Evolutionary conservation across 2,797 vertebrate genomes (phyloP).

Genomic region (Morus bassanus): DNA sequence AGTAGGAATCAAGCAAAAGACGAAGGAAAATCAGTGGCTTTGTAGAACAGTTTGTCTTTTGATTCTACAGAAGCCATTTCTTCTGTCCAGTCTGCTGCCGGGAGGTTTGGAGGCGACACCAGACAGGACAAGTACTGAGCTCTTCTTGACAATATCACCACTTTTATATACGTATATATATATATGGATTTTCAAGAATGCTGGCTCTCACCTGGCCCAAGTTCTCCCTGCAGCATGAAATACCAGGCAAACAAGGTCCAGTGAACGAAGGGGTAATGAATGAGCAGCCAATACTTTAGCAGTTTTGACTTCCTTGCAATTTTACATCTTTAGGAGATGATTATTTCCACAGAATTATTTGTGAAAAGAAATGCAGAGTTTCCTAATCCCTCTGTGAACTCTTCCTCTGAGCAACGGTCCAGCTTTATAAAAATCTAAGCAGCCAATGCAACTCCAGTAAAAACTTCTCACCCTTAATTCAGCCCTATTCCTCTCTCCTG

Average conservation of each 20-base stretch:
- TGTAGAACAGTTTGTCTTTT: not conserved
- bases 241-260: not conserved
- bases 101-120: not conserved
- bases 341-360: not conserved
- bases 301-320: not conserved
- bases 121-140: not conserved
- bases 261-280: not conserved
- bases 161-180: not conserved
- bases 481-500: not conserved
- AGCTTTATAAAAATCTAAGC: not conserved
- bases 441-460: not conserved
- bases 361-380: not conserved
- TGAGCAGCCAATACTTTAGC: not conserved
- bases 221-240: not conserved
- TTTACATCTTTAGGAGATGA: not conserved
- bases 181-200: not conserved
- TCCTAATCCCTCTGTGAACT: not conserved
- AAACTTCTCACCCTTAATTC: not conserved
- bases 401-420: not conserved
- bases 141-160: not conserved
- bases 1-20: not conserved
- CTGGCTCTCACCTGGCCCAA: not conserved
- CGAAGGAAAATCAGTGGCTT: not conserved
- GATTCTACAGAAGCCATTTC: not conserved
- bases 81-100: not conserved